Conservation (phyloP, 2,113 vertebrate species). For the Lepus americanus region DNA sequence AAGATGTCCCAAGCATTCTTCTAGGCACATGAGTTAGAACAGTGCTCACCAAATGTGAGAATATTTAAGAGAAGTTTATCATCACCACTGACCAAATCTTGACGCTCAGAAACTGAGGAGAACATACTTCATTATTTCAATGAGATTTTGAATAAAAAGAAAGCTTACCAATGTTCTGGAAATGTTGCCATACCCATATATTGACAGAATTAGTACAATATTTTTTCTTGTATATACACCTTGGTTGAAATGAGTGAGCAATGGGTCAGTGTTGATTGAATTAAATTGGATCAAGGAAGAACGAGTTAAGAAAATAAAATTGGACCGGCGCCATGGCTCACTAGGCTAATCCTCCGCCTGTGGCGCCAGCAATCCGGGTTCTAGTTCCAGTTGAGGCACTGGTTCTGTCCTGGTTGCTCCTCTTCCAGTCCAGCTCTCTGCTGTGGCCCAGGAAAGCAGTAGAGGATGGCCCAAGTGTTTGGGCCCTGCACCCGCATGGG, state of each 20-base stretch:
- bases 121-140: neutral
- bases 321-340: too few species aligned
- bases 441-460: too few species aligned
- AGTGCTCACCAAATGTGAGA: neutral
- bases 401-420: too few species aligned
- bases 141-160: neutral
- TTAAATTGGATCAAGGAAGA: neutral
- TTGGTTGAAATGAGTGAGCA: neutral
- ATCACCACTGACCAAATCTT: slow-evolving; percentile 4
- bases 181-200: neutral
- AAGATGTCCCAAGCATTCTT: neutral
- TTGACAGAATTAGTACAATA: neutral
- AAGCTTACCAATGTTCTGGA: neutral
- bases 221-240: neutral
- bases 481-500: too few species aligned
- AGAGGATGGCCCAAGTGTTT: too few species aligned
- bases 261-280: neutral
- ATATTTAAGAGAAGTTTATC: slow-evolving; percentile 2
- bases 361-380: too few species aligned
- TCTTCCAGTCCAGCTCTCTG: too few species aligned
- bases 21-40: neutral
- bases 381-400: too few species aligned
- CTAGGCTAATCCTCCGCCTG: too few species aligned
- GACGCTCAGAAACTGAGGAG: neutral
- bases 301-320: neutral